phyloP scores from a whole-genome alignment of 2,888 invertebrate species.

The Lepidonotus clava region DNA sequence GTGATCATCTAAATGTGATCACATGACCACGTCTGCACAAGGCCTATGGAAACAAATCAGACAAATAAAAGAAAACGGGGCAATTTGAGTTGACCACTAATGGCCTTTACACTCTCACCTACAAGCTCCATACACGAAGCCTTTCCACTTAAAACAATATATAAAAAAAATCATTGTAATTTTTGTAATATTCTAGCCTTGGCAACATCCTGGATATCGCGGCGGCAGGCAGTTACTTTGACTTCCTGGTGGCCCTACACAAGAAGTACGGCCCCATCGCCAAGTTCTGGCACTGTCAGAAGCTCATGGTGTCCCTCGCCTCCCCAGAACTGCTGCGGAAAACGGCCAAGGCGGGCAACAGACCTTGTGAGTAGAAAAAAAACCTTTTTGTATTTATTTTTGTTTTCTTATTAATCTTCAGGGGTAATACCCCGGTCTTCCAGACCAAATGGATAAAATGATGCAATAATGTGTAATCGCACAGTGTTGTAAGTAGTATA shows the following conservation, averaged over 20 bases:
- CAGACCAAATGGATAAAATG: background rate
- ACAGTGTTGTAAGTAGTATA: background rate
- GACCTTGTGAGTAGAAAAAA: conserved; percentile 71
- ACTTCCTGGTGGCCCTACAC: conserved; percentile 77
- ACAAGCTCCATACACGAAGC: too few species aligned
- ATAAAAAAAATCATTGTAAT: too few species aligned
- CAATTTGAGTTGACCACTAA: too few species aligned
- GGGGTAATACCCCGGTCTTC: too few species aligned
- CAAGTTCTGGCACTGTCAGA: conserved; percentile 78
- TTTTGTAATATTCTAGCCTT: conserved; percentile 35
- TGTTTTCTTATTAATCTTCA: background rate
- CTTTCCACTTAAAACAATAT: too few species aligned
- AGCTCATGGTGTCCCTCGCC: conserved; percentile 77
- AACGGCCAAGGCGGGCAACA: conserved; percentile 75
- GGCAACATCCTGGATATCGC: conserved; percentile 78
- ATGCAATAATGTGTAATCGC: background rate
- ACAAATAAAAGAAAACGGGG: too few species aligned
- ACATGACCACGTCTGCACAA: too few species aligned
- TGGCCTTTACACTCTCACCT: too few species aligned
- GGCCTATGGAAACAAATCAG: too few species aligned
- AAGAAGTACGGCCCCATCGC: conserved; percentile 77
- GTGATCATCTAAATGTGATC: too few species aligned
- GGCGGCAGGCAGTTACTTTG: conserved; percentile 78
- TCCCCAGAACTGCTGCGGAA: conserved; percentile 77
- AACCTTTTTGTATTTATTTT: background rate